phyloP scores from a whole-genome alignment of 2,797 vertebrate genomes.

The Intellagama lesueurii region DNA sequence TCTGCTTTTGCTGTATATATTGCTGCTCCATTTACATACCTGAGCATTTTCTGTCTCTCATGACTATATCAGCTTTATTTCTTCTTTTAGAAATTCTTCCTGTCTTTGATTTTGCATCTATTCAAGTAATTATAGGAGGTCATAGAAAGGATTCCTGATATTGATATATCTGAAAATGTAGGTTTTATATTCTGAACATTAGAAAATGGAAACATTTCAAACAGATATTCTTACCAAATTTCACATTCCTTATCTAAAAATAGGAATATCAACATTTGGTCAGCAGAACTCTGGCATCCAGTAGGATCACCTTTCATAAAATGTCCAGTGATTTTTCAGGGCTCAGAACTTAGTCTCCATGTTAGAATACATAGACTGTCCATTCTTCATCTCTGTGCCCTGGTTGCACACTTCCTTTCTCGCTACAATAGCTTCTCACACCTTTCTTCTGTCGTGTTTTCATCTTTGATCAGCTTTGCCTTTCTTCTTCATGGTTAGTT shows the following conservation, averaged over 20 bases:
- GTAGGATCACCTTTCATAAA: constrained; percentile 9
- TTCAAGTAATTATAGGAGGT: constrained; percentile 23
- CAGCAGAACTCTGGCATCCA: constrained; percentile 16
- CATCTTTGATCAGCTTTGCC: constrained; percentile 15
- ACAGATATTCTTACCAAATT: neutral
- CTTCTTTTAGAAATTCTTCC: constrained; percentile 37
- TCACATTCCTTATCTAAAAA: constrained; percentile 19
- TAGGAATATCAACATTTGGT: constrained; percentile 3
- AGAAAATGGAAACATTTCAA: neutral
- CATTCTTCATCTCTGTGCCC: neutral
- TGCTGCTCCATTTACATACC: constrained; percentile 35
- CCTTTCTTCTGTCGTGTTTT: neutral
- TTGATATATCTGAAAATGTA: constrained; percentile 4
- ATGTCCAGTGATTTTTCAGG: neutral
- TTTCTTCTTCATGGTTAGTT: constrained; percentile 6
- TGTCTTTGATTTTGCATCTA: constrained; percentile 21
- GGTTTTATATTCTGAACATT: neutral
- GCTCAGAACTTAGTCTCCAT: constrained; percentile 1
- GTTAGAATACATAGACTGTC: neutral
- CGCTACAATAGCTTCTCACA: constrained; percentile 31
- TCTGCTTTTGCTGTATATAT: constrained; percentile 62
- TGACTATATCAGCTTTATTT: constrained; percentile 6
- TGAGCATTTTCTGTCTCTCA: constrained; percentile 46
- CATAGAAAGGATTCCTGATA: constrained; percentile 33
- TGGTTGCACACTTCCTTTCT: constrained; percentile 1